These are phyloP conservation scores for Xestoiulus laeticollis DNA, from an alignment of 2,888 invertebrate species.

Conservation along the genomic window DNA sequence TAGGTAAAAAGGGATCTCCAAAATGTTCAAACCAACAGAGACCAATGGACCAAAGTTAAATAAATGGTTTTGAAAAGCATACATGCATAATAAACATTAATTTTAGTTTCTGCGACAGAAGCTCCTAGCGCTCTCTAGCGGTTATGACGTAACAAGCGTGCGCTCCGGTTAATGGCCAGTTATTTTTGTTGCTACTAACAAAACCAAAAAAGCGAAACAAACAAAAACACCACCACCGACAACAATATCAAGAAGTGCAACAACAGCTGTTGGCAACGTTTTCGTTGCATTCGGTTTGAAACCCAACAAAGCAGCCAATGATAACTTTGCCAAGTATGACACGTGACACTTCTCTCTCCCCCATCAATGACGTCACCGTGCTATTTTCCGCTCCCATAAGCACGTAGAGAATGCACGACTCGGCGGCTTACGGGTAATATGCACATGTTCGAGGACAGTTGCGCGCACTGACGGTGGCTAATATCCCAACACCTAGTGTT, in stretches of 20 bases:
- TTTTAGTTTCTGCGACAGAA: no score
- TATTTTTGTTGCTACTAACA: neutral
- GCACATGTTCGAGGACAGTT: no score
- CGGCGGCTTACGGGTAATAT: no score
- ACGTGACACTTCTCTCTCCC: neutral
- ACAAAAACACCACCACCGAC: neutral
- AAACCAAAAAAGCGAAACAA: neutral
- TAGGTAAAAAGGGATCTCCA: no score
- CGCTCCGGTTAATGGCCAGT: neutral
- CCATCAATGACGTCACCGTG: neutral
- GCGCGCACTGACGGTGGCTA: no score
- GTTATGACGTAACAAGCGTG: neutral
- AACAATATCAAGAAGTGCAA: neutral
- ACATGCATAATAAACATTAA: no score
- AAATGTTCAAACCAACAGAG: no score
- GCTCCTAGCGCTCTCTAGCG: neutral
- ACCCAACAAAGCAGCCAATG: neutral
- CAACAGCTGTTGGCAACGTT: neutral
- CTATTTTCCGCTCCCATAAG: neutral
- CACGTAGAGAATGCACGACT: neutral
- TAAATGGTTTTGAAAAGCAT: no score
- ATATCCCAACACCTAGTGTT: no score
- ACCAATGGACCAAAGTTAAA: no score
- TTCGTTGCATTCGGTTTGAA: neutral
- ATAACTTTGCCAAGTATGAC: neutral